These are phyloP conservation scores for Oxytorus armatus DNA, from an alignment of 2,888 invertebrate species.

Conservation along the genomic window DNA sequence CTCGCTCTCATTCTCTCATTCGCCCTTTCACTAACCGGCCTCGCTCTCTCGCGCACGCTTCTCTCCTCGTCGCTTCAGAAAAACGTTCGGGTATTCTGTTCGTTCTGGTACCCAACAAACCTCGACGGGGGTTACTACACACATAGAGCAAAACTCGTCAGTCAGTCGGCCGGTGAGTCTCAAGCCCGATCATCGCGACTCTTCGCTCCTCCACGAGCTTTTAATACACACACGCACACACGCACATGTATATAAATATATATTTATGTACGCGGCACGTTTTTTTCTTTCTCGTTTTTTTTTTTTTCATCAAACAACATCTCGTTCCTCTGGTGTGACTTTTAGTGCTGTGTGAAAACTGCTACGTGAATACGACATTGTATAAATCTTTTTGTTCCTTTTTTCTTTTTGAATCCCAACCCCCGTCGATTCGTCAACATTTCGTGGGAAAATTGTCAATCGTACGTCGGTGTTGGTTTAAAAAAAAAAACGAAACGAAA, in stretches of 20 bases:
- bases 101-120: constrained; percentile 50
- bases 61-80: constrained; percentile 22
- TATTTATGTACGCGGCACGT: background rate
- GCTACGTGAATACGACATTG: constrained; percentile 2
- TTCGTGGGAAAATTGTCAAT: background rate
- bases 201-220: background rate
- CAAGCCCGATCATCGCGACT: constrained; percentile 48
- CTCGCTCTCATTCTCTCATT: constrained; percentile 17
- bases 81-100: constrained; percentile 24
- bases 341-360: constrained; percentile 14
- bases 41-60: background rate
- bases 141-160: constrained; percentile 47
- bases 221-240: background rate
- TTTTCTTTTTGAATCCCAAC: too few species aligned
- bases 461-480: background rate
- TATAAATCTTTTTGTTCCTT: background rate
- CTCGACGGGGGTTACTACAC: constrained; percentile 41
- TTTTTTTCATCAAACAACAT: background rate
- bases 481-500: too few species aligned
- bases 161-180: constrained; percentile 64
- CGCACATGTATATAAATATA: background rate
- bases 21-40: background rate
- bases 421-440: too few species aligned
- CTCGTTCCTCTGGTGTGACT: background rate
- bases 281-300: constrained; percentile 22